Evolutionary conservation across 2,113 vertebrate genomes (phyloP), one percentile per base, ranked within the genome.

Genomic region (Amblyornis subalaris): DNA sequence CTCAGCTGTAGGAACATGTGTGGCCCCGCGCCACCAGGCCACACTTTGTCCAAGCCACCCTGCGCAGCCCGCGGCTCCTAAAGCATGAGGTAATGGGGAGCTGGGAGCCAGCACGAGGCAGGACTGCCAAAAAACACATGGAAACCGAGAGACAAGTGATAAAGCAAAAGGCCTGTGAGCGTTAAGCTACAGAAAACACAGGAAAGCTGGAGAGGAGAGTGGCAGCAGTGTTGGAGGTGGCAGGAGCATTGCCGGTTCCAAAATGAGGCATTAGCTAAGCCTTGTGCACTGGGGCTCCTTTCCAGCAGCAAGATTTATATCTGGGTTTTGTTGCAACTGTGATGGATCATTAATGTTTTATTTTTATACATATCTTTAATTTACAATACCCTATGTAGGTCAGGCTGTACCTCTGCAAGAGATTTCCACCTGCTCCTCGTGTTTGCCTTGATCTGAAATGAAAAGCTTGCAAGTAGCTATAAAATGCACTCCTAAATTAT

Each of bases 401-500:
- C 96, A 93, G 76, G 88, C 67, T 90, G 89, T 90, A 38, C 94
- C 92, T 95, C 36, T 64, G 86, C 50, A 1, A 78, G 90, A 86
- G 10, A 84, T 55, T 94, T 95, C 61, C 60, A 90, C 94, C 88
- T 77, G 92, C 72, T 95, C 64, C 84, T 77, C 23, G 0, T 62
- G 75, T 66, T 93, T 0, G 38, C 79, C 94, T 95, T 84, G 75
- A 70, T 93, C 62, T 80, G 75, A 80, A 95, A 91, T 93, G 54
- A 96, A 96, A 85, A 7, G 70, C 62, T 93, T 55, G 61, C 73
- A 80, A 85, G 85, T 19, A 58, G 29, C 90, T 92, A 80, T 94
- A 78, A 95, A 96, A 94, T 24, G 62, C 72, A 38, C 60, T 86
- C 90, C 85, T 85, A 83, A 94, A 93, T 96, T 96, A 95, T 48